phyloP scores from a whole-genome alignment of 2,797 vertebrate species.

The Adrianichthys oophorus region DNA sequence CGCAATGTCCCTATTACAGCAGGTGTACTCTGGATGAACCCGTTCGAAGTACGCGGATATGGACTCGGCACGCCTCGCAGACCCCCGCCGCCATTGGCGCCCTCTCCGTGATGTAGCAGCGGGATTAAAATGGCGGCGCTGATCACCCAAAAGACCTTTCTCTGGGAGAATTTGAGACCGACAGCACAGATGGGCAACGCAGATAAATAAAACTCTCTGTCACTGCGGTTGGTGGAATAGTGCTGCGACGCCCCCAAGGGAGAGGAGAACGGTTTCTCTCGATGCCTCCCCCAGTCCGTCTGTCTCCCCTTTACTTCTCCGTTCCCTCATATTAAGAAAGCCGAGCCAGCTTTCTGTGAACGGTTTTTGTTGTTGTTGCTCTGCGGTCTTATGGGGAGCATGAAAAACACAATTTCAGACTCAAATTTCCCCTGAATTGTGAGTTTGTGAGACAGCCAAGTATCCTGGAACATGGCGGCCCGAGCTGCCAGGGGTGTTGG shows the following conservation, averaged over 20 bases:
- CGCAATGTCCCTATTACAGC: conserved; percentile 74
- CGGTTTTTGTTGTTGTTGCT: conserved; percentile 45
- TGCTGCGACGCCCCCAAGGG: conserved; percentile 86
- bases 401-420: conserved; percentile 52
- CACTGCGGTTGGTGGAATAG: conserved; percentile 86
- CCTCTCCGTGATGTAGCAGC: conserved; percentile 88
- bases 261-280: conserved; percentile 69
- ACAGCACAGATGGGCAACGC: conserved; percentile 90
- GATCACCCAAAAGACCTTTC: conserved; percentile 95
- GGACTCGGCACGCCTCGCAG: conserved; percentile 78
- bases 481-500: conserved; percentile 25
- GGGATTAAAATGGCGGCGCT: conserved; percentile 91
- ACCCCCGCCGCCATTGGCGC: conserved; percentile 76
- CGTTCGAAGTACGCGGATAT: conserved; percentile 72
- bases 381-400: conserved; percentile 38
- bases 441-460: conserved; percentile 44
- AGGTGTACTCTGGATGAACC: conserved; percentile 93
- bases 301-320: conserved; percentile 38
- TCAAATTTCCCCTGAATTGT: conserved; percentile 32
- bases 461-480: conserved; percentile 29
- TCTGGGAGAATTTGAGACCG: conserved; percentile 87
- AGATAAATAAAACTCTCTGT: conserved; percentile 94
- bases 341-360: conserved; percentile 51
- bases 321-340: conserved; percentile 32
- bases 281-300: conserved; percentile 48